These are phyloP conservation scores for Nestor notabilis DNA, from an alignment of 2,113 vertebrate species.

Conservation along the genomic window DNA sequence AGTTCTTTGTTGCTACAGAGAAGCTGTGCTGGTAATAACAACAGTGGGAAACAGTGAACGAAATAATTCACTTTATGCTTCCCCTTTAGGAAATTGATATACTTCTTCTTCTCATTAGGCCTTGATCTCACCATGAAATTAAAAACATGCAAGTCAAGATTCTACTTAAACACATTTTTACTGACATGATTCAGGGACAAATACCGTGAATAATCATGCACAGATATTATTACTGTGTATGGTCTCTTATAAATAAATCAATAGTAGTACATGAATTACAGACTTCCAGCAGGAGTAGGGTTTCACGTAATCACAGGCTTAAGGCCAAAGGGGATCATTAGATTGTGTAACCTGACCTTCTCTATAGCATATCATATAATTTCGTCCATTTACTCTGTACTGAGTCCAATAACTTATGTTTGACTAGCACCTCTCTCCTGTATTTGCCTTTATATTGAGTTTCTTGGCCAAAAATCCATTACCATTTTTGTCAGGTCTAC, in stretches of 20 bases:
- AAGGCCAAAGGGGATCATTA: slow-evolving; percentile 8
- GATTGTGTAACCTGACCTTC: slow-evolving; percentile 31
- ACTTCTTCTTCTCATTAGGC: neutral
- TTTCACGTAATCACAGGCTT: neutral
- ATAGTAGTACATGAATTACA: neutral
- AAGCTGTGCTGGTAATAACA: neutral
- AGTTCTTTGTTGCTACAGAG: neutral
- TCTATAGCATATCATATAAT: neutral
- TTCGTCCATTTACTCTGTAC: slow-evolving; percentile 31
- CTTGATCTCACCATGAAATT: neutral
- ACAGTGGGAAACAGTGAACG: neutral
- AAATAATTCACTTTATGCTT: neutral
- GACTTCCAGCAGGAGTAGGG: neutral
- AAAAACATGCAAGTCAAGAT: neutral
- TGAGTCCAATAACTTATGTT: slow-evolving; percentile 52
- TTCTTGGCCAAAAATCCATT: slow-evolving; percentile 54
- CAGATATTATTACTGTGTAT: neutral
- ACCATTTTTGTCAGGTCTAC: slow-evolving; percentile 41
- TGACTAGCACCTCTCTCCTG: slow-evolving; percentile 25
- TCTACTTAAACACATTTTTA: neutral
- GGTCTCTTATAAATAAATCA: neutral
- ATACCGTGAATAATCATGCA: neutral
- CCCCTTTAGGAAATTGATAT: neutral
- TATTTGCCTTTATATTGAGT: slow-evolving; percentile 65
- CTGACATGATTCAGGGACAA: neutral